Evolutionary conservation across 2,113 vertebrate genomes (phyloP).

Genomic region (Bos taurus): ARS-UCD2.0 NC_037328.1:61304001-61304500

Average conservation of each 20-base stretch:
- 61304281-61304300: not conserved
- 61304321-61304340: not conserved
- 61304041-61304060: not conserved
- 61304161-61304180: not conserved
- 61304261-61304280: accelerated
- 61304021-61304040: not conserved
- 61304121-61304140: not conserved
- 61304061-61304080: not conserved
- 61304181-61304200: not conserved
- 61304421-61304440: not conserved
- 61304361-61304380: not conserved
- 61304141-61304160: not conserved
- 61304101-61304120: not conserved
- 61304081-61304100: not conserved
- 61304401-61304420: not conserved
- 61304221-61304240: not conserved
- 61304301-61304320: not conserved
- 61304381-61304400: not conserved
- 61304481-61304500: not conserved
- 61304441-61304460: not conserved
- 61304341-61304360: not conserved
- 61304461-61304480: not conserved
- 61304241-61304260: not conserved
- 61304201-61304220: not conserved
- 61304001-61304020: not conserved